Evolutionary conservation across 2,797 vertebrate species (phyloP).

Genomic region (Odontamblyopus lacepedii): DNA sequence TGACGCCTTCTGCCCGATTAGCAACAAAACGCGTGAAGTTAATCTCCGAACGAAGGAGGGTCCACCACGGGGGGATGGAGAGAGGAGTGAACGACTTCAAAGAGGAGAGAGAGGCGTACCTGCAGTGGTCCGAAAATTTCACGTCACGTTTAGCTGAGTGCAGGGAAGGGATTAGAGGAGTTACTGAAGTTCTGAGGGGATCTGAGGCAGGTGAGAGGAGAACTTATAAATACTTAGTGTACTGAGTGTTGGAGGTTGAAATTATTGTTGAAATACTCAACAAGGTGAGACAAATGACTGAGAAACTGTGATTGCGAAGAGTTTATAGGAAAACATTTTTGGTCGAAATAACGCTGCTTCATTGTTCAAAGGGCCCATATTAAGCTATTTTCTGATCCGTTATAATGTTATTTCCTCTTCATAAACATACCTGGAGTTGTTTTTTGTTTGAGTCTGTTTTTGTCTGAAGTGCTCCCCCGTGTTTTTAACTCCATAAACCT

Average conservation of each 20-base stretch:
- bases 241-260: not conserved
- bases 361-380: not conserved
- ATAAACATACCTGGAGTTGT: no score
- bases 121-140: slow-evolving; percentile 63
- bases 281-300: not conserved
- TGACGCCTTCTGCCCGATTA: slow-evolving; percentile 68
- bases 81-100: slow-evolving; percentile 66
- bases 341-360: not conserved
- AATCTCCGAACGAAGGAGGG: slow-evolving; percentile 65
- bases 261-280: not conserved
- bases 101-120: slow-evolving; percentile 60
- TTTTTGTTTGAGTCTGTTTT: no score
- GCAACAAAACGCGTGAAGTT: slow-evolving; percentile 59
- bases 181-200: slow-evolving; percentile 45
- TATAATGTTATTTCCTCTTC: no score
- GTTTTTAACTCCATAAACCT: no score
- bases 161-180: slow-evolving; percentile 39
- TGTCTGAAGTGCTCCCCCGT: no score
- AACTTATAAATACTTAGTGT: not conserved
- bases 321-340: not conserved
- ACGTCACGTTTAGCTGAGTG: slow-evolving; percentile 43
- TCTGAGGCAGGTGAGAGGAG: slow-evolving; percentile 42
- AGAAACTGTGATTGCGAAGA: not conserved
- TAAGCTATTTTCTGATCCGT: no score
- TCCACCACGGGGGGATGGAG: slow-evolving; percentile 48